A percentile compares a stretch with the other conserved stretches of the same genome.
phyloP scores from a whole-genome alignment of 2,113 vertebrate species.

The Hepsetus odoe region DNA sequence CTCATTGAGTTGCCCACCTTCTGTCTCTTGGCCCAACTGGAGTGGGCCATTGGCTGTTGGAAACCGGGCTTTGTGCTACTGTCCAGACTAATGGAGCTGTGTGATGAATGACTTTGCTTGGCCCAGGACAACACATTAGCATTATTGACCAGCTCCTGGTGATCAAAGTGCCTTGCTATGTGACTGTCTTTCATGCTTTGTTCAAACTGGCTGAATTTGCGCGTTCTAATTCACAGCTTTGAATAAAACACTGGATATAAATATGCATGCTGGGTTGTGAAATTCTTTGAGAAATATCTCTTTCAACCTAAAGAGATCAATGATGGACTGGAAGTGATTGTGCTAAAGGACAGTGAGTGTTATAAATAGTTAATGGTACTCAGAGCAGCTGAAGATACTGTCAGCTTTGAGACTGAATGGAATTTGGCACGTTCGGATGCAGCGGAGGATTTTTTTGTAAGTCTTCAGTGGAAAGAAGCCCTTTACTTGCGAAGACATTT shows the following conservation, averaged over 20 bases:
- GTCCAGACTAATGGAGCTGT: constrained; percentile 46
- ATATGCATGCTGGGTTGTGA: constrained; percentile 16
- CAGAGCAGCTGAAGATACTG: neutral
- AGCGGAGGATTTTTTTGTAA: constrained; percentile 44
- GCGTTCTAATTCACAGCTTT: constrained; percentile 28
- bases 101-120: constrained; percentile 58
- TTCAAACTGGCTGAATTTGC: constrained; percentile 42
- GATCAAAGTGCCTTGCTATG: constrained; percentile 50
- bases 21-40: constrained; percentile 2
- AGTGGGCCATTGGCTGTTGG: neutral
- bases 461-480: constrained; percentile 52
- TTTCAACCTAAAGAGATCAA: neutral
- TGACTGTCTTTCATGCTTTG: constrained; percentile 39
- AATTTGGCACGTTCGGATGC: constrained; percentile 60
- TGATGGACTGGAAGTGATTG: constrained; percentile 36
- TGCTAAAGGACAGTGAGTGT: constrained; percentile 17
- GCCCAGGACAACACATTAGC: constrained; percentile 57
- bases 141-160: constrained; percentile 58
- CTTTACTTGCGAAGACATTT: constrained; percentile 61
- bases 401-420: constrained; percentile 64
- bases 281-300: neutral
- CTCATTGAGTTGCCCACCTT: constrained; percentile 10
- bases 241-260: constrained; percentile 11
- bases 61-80: constrained; percentile 47
- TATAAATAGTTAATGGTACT: constrained; percentile 8